Conservation (phyloP, 2,888 invertebrate species). For the Cataglyphis livida region DNA sequence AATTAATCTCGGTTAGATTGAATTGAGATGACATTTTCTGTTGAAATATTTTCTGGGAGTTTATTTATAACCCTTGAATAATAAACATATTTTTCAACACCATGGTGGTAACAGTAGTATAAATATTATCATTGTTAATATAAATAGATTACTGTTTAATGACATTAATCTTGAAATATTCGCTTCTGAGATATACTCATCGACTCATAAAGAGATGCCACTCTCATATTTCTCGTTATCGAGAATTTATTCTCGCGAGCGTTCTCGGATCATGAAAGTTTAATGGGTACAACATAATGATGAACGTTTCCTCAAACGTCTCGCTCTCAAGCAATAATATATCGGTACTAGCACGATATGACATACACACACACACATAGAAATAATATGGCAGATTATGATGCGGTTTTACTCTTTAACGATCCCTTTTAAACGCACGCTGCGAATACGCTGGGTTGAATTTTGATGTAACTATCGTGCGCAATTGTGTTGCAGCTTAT, state of each 20-base stretch:
- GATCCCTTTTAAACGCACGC: constrained; percentile 43
- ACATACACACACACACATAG: background rate
- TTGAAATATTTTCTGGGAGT: background rate
- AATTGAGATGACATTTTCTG: background rate
- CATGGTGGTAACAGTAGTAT: background rate
- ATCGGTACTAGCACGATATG: background rate
- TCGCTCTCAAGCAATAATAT: background rate
- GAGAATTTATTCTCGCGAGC: background rate
- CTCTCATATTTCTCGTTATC: background rate
- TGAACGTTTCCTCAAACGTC: background rate
- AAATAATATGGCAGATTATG: background rate
- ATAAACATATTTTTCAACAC: background rate
- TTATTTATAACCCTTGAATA: background rate
- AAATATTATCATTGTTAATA: background rate
- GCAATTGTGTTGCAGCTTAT: constrained; percentile 87
- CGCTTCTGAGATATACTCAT: background rate
- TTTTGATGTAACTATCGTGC: constrained; percentile 65
- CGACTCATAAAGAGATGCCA: background rate
- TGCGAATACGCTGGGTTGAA: constrained; percentile 6
- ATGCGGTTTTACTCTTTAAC: constrained; percentile 42
- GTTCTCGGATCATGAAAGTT: background rate
- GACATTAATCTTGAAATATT: background rate
- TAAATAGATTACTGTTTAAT: background rate
- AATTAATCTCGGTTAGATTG: constrained; percentile 8
- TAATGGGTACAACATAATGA: background rate